Percentiles rank a stretch among this genome's conserved stretches.
phyloP scores from a whole-genome alignment of 2,888 invertebrate species.

The Dynastes grantii region DNA sequence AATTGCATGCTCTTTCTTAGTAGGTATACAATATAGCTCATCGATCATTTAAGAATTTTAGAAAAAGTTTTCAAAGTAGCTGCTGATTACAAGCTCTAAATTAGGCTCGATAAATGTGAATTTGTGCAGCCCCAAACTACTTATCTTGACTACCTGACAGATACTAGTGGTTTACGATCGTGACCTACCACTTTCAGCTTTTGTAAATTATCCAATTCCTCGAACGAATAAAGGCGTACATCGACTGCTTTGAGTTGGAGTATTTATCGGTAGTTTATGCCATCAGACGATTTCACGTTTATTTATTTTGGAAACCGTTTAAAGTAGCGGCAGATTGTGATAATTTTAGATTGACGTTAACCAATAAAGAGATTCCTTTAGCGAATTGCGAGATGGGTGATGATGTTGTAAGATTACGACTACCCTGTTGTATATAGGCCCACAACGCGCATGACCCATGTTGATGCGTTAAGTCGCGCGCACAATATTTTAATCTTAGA shows the following conservation, averaged over 20 bases:
- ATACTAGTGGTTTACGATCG: conserved; percentile 5
- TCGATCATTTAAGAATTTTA: conserved; percentile 51
- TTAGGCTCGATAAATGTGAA: conserved; percentile 40
- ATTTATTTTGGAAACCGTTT: conserved; percentile 59
- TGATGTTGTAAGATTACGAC: conserved; percentile 60
- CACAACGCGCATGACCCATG: conserved; percentile 31
- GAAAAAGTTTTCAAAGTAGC: conserved; percentile 30
- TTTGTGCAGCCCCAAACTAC: conserved; percentile 21
- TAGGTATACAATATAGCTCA: no score
- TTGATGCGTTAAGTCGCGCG: conserved; percentile 42
- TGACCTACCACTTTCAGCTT: conserved; percentile 17
- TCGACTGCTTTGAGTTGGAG: no score
- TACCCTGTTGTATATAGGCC: conserved; percentile 60
- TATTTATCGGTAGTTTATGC: no score
- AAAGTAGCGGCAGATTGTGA: conserved; percentile 59
- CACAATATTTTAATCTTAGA: conserved; percentile 29
- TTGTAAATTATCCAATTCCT: no score
- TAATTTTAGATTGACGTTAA: conserved; percentile 57
- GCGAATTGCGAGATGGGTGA: conserved; percentile 57
- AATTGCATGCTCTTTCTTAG: no score
- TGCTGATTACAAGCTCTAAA: not conserved
- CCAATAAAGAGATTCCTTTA: conserved; percentile 60
- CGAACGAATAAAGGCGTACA: no score
- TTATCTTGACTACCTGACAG: conserved; percentile 36
- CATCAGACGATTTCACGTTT: conserved; percentile 57